phyloP scores from a whole-genome alignment of 2,888 invertebrate genomes.

The Amiota communis region DNA sequence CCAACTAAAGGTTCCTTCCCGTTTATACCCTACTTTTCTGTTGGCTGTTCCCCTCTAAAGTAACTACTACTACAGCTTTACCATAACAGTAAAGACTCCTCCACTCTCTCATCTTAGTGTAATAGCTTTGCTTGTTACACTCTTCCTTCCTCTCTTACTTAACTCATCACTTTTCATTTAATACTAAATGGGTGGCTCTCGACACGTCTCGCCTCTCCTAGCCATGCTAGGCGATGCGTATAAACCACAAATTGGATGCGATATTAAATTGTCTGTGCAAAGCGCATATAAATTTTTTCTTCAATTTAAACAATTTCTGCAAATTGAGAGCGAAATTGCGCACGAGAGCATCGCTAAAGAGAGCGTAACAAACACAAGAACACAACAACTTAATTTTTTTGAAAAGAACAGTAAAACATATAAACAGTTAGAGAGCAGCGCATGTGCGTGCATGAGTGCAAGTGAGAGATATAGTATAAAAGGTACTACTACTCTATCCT shows the following conservation, averaged over 20 bases:
- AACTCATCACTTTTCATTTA: not conserved
- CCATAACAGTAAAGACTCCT: no score
- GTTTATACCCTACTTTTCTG: constrained; percentile 33
- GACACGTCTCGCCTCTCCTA: constrained; percentile 3
- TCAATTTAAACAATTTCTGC: constrained; percentile 68
- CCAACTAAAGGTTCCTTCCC: no score
- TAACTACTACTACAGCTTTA: constrained; percentile 22
- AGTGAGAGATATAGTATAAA: not conserved
- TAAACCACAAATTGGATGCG: constrained; percentile 73
- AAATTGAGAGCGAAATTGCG: constrained; percentile 47
- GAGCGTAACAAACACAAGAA: constrained; percentile 18
- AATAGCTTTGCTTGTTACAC: not conserved
- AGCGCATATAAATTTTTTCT: constrained; percentile 69
- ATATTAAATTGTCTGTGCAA: constrained; percentile 73
- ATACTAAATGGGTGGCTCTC: not conserved
- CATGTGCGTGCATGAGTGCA: constrained; percentile 13
- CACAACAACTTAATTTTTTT: not conserved
- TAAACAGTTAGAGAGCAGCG: constrained; percentile 2
- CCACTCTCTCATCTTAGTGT: not conserved
- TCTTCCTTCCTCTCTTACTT: not conserved
- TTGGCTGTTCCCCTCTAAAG: constrained; percentile 35
- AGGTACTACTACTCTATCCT: not conserved
- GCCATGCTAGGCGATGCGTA: constrained; percentile 59
- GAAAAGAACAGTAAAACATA: not conserved
- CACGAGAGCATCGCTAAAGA: constrained; percentile 33